Evolutionary conservation across 2,888 invertebrate genomes (phyloP).

Genomic region (Lingula anatina): DNA sequence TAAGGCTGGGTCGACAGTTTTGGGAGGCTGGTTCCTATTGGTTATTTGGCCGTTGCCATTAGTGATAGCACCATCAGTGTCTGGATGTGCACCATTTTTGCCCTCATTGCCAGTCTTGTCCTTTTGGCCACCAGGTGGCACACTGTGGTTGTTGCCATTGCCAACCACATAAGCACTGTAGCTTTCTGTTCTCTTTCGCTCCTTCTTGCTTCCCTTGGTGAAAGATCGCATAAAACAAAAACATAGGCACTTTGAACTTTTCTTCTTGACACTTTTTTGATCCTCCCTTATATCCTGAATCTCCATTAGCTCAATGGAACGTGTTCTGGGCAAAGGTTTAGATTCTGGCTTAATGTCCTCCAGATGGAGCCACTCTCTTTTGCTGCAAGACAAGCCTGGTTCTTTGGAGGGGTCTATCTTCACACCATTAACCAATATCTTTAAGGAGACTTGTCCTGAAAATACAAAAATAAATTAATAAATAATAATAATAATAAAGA

Average conservation of each 20-base stretch:
- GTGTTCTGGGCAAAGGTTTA: too few species aligned
- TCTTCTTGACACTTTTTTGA: too few species aligned
- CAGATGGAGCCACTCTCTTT: too few species aligned
- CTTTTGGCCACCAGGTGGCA: background rate
- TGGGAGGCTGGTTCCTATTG: too few species aligned
- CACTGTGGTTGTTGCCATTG: background rate
- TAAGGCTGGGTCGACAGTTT: background rate
- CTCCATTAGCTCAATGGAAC: too few species aligned
- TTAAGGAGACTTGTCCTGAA: slow-evolving; percentile 37
- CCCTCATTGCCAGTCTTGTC: background rate
- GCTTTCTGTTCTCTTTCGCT: background rate
- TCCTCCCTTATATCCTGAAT: too few species aligned
- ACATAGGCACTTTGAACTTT: too few species aligned
- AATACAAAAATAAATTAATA: background rate
- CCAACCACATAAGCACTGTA: background rate
- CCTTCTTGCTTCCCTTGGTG: background rate
- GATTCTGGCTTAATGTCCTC: too few species aligned
- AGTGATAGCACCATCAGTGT: background rate
- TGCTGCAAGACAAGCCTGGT: too few species aligned
- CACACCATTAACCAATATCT: slow-evolving; percentile 32
- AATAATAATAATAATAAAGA: too few species aligned
- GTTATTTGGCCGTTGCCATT: background rate
- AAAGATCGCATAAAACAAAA: background rate
- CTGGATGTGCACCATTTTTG: background rate
- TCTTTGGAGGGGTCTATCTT: slow-evolving; percentile 29